Conservation (phyloP, 92 coral and sea anemone species). For the Epizoanthus illoricatus region DNA sequence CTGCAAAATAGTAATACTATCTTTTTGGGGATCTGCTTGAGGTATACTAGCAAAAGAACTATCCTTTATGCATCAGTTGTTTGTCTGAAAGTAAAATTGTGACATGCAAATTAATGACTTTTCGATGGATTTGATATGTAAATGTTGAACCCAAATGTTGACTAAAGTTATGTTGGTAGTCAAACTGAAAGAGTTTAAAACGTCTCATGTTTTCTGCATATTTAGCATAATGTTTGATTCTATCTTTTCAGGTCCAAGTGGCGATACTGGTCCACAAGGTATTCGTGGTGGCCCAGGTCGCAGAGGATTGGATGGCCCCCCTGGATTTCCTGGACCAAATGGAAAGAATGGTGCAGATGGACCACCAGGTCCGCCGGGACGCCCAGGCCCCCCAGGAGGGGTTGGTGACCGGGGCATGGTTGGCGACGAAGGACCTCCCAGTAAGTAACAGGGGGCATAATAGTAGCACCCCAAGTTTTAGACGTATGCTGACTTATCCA, state of each 20-base stretch:
- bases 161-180: too few species aligned
- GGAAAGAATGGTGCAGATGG: slow-evolving; percentile 45
- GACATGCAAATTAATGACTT: too few species aligned
- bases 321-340: slow-evolving; percentile 35
- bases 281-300: slow-evolving; percentile 36
- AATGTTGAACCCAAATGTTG: too few species aligned
- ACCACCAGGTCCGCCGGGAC: slow-evolving; percentile 23
- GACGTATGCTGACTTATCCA: too few species aligned
- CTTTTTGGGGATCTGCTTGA: too few species aligned
- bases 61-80: too few species aligned
- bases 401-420: neutral
- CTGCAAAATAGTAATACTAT: too few species aligned
- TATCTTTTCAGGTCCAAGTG: slow-evolving; percentile 24
- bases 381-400: neutral
- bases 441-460: slow-evolving; percentile 15
- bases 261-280: slow-evolving; percentile 45
- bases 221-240: neutral
- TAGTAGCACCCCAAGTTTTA: too few species aligned
- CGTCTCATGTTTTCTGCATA: neutral
- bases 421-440: slow-evolving; percentile 23
- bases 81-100: too few species aligned
- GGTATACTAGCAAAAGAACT: too few species aligned
- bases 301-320: slow-evolving; percentile 30
- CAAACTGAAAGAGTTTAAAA: neutral
- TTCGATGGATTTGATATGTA: too few species aligned